Evolutionary conservation across 2,113 vertebrate species (phyloP), one percentile per base, ranked within the genome.

Genomic region (Lophura nycthemera): DNA sequence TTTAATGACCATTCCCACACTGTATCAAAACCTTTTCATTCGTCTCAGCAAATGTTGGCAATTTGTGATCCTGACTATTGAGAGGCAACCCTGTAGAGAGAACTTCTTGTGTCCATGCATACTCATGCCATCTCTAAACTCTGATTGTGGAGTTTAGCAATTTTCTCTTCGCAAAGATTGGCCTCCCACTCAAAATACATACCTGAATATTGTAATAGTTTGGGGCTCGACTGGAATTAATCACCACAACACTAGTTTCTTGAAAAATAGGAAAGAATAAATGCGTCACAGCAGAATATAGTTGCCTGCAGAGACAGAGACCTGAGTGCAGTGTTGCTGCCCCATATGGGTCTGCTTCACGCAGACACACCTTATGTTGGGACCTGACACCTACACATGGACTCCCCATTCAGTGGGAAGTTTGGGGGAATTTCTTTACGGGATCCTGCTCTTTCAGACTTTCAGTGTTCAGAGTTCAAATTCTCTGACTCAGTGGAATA

Each of bases 401-500:
- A 20, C 27, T 90, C 10, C 76, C 13, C 32, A 9, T 4, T 48
- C 61, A 48, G 27, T 24, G 19, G 57, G 69, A 94, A 69, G 8
- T 72, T 18, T 82, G 34, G 43, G 32, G 48, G 70, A 67, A 90
- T 54, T 90, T 86, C 73, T 83, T 90, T 0, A 0, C 36, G 63
- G n/a, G 5, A 6, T 87, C 11, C 30, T 59, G 36, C 24, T 61
- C 82, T 88, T 77, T 92, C 38, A 74, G 24, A 65, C 36, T 72
- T 11, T 22, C 21, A 76, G 17, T 34, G 30, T 72, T 79, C 14
- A 74, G 42, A 83, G 19, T 52, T 40, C 29, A 17, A 64, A 61
- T n/a, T n/a, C 42, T 83, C 83, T 78, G 87, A 61, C 19, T 94
- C 86, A 90, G 42, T 83, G 90, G 73, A 86, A 83, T 8, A 83